phyloP scores from a whole-genome alignment of 2,113 vertebrate genomes.

The Pseudonaja textilis region DNA sequence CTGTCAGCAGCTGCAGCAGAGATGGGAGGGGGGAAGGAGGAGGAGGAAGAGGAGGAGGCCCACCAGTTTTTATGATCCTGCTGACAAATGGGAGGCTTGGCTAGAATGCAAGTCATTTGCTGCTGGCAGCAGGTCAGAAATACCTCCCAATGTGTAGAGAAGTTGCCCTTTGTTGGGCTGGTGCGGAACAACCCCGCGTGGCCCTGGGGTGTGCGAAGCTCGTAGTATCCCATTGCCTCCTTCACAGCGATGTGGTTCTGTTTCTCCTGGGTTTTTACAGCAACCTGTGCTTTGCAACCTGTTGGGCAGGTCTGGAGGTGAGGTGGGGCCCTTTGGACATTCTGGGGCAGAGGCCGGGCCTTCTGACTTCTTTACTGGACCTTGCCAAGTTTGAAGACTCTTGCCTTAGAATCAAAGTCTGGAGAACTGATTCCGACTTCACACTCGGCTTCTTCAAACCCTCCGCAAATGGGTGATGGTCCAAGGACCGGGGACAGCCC shows the following conservation, averaged over 20 bases:
- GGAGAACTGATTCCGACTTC: not conserved
- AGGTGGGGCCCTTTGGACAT: not conserved
- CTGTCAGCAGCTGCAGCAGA: slow-evolving; percentile 34
- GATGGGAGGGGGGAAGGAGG: not conserved
- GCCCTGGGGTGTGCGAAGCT: not conserved
- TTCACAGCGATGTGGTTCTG: not conserved
- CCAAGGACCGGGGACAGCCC: not conserved
- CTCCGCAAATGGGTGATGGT: not conserved
- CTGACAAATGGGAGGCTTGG: slow-evolving; percentile 41
- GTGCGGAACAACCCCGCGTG: slow-evolving; percentile 17
- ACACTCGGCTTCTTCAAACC: not conserved
- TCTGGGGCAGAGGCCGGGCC: not conserved
- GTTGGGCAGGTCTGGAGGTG: not conserved
- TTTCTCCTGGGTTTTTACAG: not conserved
- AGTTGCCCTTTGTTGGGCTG: not conserved
- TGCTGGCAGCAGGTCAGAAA: slow-evolving; percentile 26
- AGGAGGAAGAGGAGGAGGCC: not conserved
- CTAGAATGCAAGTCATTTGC: slow-evolving; percentile 36
- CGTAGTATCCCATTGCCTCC: not conserved
- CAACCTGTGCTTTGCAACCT: not conserved
- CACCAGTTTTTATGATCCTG: slow-evolving; percentile 15
- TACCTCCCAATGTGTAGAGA: accelerated
- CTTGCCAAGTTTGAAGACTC: not conserved
- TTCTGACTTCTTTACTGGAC: not conserved
- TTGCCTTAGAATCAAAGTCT: not conserved